These are phyloP conservation scores for Scomber colias DNA, from an alignment of 2,113 vertebrate species.

Conservation along the genomic window DNA sequence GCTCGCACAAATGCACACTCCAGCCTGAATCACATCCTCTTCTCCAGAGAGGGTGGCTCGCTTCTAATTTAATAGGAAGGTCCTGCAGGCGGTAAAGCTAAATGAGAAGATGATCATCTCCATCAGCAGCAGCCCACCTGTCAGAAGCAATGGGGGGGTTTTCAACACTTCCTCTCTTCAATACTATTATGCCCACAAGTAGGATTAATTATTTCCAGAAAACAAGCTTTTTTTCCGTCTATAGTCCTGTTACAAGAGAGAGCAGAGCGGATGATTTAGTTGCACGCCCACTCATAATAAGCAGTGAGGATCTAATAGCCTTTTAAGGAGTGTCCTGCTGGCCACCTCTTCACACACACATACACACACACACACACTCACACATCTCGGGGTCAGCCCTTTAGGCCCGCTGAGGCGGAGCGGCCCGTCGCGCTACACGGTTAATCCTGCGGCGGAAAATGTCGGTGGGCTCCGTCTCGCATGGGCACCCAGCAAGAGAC, in stretches of 20 bases:
- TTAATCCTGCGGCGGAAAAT: slow-evolving; percentile 83
- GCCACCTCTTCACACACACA: slow-evolving; percentile 58
- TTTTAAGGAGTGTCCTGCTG: slow-evolving; percentile 80
- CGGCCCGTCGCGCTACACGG: slow-evolving; percentile 60
- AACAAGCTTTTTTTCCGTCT: slow-evolving; percentile 66
- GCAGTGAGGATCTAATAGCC: slow-evolving; percentile 67
- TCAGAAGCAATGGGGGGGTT: slow-evolving; percentile 52
- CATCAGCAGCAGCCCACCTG: slow-evolving; percentile 65
- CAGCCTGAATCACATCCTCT: slow-evolving; percentile 48
- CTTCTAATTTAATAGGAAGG: slow-evolving; percentile 73
- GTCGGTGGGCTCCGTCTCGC: slow-evolving; percentile 76
- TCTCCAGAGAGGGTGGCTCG: slow-evolving; percentile 59
- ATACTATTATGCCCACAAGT: slow-evolving; percentile 70
- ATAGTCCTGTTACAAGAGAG: slow-evolving; percentile 60
- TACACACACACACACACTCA: slow-evolving; percentile 58
- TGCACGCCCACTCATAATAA: slow-evolving; percentile 65
- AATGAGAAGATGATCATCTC: slow-evolving; percentile 70
- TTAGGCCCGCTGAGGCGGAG: slow-evolving; percentile 62
- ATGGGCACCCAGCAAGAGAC: slow-evolving; percentile 65
- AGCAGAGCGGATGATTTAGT: slow-evolving; percentile 60
- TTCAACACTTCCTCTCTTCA: slow-evolving; percentile 52
- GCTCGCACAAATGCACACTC: slow-evolving; percentile 22
- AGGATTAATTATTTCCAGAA: slow-evolving; percentile 80
- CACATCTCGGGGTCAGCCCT: slow-evolving; percentile 66
- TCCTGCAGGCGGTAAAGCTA: slow-evolving; percentile 69